A percentile compares a stretch with the other conserved stretches of the same genome.
phyloP scores from a whole-genome alignment of 2,113 vertebrate species.

The Plecturocebus donacophilus region DNA sequence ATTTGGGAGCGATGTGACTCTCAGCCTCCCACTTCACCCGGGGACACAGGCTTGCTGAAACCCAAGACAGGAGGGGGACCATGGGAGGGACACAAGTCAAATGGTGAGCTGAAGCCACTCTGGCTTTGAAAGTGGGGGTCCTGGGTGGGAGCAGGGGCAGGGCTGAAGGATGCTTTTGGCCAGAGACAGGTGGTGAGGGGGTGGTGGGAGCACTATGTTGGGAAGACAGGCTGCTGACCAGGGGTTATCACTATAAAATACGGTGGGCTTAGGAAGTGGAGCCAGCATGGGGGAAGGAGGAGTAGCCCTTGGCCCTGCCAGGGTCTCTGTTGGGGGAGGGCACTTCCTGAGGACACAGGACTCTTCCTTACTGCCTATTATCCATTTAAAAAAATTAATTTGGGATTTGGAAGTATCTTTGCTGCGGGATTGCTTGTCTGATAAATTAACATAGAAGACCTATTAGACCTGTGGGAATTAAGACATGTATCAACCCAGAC shows the following conservation, averaged over 20 bases:
- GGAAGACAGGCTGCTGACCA: not conserved
- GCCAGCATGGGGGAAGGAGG: not conserved
- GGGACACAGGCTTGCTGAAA: conserved; percentile 76
- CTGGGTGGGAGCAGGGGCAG: not conserved
- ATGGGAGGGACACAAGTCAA: conserved; percentile 91
- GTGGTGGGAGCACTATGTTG: not conserved
- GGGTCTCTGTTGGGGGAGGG: not conserved
- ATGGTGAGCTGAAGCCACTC: conserved; percentile 85
- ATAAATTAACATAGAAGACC: conserved; percentile 3
- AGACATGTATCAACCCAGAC: not conserved
- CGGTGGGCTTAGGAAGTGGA: not conserved
- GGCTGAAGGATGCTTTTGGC: not conserved
- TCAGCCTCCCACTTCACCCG: conserved; percentile 45
- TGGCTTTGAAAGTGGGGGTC: conserved; percentile 24
- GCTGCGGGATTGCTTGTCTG: not conserved
- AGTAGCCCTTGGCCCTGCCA: not conserved
- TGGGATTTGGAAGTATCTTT: conserved; percentile 4
- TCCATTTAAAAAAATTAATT: not conserved
- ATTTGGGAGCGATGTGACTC: conserved; percentile 51
- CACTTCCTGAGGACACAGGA: not conserved
- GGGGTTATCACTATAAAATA: not conserved
- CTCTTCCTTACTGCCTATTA: not conserved
- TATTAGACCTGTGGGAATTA: not conserved
- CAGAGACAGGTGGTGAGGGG: not conserved
- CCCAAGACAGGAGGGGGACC: conserved; percentile 79